phyloP scores from a whole-genome alignment of 2,797 vertebrate genomes.

The Eospalax fontanierii region DNA sequence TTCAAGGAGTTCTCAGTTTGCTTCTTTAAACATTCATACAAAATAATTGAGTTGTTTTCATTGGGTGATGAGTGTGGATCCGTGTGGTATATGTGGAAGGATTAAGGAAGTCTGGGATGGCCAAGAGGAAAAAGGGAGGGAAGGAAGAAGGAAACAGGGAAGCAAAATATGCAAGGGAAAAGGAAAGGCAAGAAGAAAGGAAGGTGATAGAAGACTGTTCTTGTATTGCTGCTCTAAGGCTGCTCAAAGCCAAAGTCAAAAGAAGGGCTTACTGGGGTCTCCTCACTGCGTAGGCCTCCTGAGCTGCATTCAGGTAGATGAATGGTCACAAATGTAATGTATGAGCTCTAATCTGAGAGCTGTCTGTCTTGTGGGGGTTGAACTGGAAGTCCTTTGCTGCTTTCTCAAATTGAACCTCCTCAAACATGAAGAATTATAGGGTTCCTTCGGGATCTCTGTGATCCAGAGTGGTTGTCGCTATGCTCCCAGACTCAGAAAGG shows the following conservation, averaged over 20 bases:
- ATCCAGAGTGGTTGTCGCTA: neutral
- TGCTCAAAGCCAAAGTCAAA: neutral
- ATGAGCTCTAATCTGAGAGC: neutral
- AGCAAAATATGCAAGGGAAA: neutral
- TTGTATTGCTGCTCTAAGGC: neutral
- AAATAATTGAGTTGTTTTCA: neutral
- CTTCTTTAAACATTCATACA: neutral
- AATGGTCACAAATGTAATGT: neutral
- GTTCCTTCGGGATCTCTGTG: neutral
- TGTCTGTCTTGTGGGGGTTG: neutral
- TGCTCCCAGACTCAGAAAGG: neutral
- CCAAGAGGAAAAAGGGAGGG: no score
- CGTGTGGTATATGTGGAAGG: neutral
- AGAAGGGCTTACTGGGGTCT: neutral
- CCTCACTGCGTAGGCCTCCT: neutral
- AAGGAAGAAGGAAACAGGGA: neutral
- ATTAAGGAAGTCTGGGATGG: neutral
- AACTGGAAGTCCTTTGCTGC: neutral
- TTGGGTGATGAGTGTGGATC: neutral
- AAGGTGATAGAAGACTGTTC: rapidly evolving
- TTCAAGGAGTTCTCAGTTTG: neutral
- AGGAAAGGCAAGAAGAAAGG: neutral
- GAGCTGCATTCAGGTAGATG: neutral
- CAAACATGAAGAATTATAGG: neutral
- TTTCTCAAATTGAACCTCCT: neutral